phyloP scores from a whole-genome alignment of 2,113 vertebrate genomes.

The Oxyruncus cristatus region DNA sequence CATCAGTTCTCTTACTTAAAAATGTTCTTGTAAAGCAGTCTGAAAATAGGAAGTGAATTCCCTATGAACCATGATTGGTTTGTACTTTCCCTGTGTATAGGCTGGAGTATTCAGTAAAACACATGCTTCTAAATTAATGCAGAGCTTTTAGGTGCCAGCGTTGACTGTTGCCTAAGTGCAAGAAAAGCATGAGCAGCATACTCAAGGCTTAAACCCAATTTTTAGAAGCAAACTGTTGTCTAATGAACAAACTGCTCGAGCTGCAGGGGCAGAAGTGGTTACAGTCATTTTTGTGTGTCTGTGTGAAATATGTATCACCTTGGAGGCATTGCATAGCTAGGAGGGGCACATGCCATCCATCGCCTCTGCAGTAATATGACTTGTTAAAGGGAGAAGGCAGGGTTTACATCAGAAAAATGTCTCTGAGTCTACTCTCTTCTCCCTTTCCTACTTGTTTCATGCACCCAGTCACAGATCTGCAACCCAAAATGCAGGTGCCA shows the following conservation, averaged over 20 bases:
- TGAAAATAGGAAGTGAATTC: background rate
- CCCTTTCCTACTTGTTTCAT: background rate
- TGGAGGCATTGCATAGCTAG: background rate
- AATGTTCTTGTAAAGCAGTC: background rate
- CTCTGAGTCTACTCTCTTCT: background rate
- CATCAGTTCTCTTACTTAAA: background rate
- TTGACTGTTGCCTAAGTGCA: background rate
- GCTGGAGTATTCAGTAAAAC: background rate
- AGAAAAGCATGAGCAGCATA: background rate
- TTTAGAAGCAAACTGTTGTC: background rate
- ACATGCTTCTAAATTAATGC: background rate
- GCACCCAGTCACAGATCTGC: background rate
- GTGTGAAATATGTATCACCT: accelerated
- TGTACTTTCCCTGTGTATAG: background rate
- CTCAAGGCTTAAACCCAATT: background rate
- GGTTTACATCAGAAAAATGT: background rate
- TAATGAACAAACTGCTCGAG: background rate
- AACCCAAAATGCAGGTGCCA: background rate
- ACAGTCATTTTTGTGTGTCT: background rate
- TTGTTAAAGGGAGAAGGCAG: accelerated
- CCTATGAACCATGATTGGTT: background rate
- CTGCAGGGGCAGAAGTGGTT: background rate
- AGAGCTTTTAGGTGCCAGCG: background rate
- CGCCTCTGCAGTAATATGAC: background rate
- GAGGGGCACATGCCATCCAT: background rate